These are phyloP conservation scores for Sminthurides aquaticus DNA, from an alignment of 2,888 invertebrate species.

Conservation along the genomic window DNA sequence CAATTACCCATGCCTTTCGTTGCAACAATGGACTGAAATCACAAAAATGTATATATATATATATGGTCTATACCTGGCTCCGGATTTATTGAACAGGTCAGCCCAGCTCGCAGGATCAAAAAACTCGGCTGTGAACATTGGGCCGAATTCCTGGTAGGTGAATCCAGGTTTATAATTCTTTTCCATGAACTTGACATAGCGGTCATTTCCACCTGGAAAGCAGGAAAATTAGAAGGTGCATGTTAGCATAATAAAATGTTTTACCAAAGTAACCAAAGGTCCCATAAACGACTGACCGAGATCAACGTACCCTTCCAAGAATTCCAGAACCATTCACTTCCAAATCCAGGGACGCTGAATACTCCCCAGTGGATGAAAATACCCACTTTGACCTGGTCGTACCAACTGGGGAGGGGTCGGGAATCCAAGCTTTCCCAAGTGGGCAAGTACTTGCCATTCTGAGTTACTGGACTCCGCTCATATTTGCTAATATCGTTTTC, in stretches of 20 bases:
- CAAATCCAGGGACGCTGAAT: slow-evolving; percentile 78
- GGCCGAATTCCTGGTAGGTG: slow-evolving; percentile 85
- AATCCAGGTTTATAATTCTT: slow-evolving; percentile 75
- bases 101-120: slow-evolving; percentile 81
- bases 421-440: slow-evolving; percentile 77
- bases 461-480: neutral
- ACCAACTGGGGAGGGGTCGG: slow-evolving; percentile 78
- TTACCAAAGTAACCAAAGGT: too few relatives aligned
- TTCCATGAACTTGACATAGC: slow-evolving; percentile 60
- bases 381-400: slow-evolving; percentile 80
- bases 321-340: slow-evolving; percentile 87
- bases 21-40: neutral
- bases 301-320: slow-evolving; percentile 59
- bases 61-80: slow-evolving; percentile 61
- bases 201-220: slow-evolving; percentile 5
- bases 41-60: neutral
- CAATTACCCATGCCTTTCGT: neutral
- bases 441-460: slow-evolving; percentile 49
- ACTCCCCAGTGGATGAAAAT: slow-evolving; percentile 87
- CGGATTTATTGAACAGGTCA: slow-evolving; percentile 68
- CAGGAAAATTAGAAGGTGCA: neutral
- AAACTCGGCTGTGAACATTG: slow-evolving; percentile 80
- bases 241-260: neutral
- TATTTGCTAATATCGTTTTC: too few relatives aligned
- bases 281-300: neutral